Conservation (phyloP, 2,113 vertebrate genomes). For the Crotalus helleri region DNA sequence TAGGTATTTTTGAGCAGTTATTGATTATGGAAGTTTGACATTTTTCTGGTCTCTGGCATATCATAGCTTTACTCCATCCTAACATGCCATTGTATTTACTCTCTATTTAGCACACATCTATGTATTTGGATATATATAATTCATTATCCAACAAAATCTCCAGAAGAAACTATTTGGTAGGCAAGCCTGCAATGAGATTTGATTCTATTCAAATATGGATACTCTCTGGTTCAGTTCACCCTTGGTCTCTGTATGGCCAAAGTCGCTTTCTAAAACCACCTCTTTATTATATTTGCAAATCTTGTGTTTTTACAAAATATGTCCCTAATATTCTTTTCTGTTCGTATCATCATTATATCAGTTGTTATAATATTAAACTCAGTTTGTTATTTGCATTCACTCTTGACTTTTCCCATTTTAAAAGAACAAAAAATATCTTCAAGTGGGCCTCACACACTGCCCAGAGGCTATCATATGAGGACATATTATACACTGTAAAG, state of each 20-base stretch:
- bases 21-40: neutral
- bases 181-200: neutral
- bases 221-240: neutral
- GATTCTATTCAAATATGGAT: neutral
- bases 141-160: neutral
- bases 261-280: neutral
- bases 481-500: too few relatives aligned
- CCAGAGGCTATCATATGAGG: too few relatives aligned
- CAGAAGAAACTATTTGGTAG: neutral
- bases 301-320: neutral
- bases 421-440: neutral
- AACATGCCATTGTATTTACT: neutral
- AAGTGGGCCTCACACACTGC: too few relatives aligned
- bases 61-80: neutral
- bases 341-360: neutral
- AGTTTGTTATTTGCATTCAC: neutral
- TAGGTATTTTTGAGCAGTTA: neutral
- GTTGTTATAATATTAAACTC: neutral
- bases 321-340: neutral
- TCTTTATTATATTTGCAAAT: neutral
- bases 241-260: neutral
- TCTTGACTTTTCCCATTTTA: neutral
- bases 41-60: neutral
- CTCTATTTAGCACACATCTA: neutral
- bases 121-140: neutral